These are phyloP conservation scores for Nephrotoma flavescens DNA, from an alignment of 2,888 invertebrate species.

Conservation along the genomic window DNA sequence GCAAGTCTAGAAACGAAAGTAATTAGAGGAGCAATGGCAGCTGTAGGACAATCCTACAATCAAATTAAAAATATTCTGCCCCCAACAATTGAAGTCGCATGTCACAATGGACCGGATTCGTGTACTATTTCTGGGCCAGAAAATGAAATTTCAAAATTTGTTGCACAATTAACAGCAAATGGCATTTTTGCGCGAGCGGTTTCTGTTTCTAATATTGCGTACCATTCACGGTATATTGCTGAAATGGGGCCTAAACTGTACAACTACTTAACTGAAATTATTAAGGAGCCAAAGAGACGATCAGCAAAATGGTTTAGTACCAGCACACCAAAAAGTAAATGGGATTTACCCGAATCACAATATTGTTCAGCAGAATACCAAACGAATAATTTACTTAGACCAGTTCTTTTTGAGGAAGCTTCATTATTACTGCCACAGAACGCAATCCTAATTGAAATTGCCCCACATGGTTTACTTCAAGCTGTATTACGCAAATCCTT, in stretches of 20 bases:
- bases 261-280: constrained; percentile 45
- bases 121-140: constrained; percentile 83
- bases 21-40: constrained; percentile 75
- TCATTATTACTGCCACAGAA: constrained; percentile 43
- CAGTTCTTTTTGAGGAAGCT: constrained; percentile 45
- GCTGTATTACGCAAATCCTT: constrained; percentile 47
- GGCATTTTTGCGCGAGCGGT: constrained; percentile 72
- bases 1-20: constrained; percentile 55
- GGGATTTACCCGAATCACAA: constrained; percentile 49
- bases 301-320: constrained; percentile 73
- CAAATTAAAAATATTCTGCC: constrained; percentile 47
- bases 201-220: constrained; percentile 75
- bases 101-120: constrained; percentile 73
- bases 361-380: constrained; percentile 72
- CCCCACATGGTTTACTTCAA: constrained; percentile 53
- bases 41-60: constrained; percentile 52
- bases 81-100: constrained; percentile 66
- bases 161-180: constrained; percentile 47
- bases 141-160: constrained; percentile 48
- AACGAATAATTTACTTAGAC: constrained; percentile 61
- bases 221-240: constrained; percentile 72
- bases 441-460: constrained; percentile 50
- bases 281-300: constrained; percentile 48
- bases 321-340: constrained; percentile 55
- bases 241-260: constrained; percentile 51